phyloP scores from a whole-genome alignment of 2,113 vertebrate species.

The Guaruba guarouba region DNA sequence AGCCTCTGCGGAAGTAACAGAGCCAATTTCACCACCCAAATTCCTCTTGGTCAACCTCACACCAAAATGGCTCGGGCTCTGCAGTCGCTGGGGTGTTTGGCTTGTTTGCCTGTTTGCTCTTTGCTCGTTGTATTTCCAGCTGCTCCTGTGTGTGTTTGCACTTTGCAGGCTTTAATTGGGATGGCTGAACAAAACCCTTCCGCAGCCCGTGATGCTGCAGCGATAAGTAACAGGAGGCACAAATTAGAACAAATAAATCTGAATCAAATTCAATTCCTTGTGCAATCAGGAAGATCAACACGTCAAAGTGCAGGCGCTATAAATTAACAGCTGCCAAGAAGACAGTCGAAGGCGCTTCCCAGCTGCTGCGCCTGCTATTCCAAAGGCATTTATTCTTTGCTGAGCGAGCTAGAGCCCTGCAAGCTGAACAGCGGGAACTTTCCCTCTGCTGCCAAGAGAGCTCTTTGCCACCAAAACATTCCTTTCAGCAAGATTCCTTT shows the following conservation, averaged over 20 bases:
- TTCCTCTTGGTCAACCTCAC: not conserved
- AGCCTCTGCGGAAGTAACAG: fast-evolving
- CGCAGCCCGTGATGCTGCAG: not conserved
- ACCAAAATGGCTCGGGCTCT: not conserved
- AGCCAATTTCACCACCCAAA: not conserved
- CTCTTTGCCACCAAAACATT: not conserved
- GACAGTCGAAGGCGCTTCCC: not conserved
- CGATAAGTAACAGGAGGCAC: not conserved
- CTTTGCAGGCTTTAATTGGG: not conserved
- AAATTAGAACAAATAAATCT: constrained; percentile 18
- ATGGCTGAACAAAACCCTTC: not conserved
- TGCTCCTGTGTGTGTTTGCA: constrained; percentile 22
- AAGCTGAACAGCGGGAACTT: not conserved
- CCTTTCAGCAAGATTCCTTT: not conserved
- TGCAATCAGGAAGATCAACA: not conserved
- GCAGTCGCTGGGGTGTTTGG: not conserved
- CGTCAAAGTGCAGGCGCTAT: not conserved
- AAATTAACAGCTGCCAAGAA: not conserved
- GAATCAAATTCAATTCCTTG: constrained; percentile 5
- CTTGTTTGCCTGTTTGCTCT: constrained; percentile 28
- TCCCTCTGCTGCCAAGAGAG: fast-evolving
- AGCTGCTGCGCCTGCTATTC: not conserved
- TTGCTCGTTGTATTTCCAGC: not conserved
- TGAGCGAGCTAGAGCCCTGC: not conserved
- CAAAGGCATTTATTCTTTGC: not conserved